Conservation (phyloP, 2,797 vertebrate genomes). For the Eleutherodactylus coqui region DNA sequence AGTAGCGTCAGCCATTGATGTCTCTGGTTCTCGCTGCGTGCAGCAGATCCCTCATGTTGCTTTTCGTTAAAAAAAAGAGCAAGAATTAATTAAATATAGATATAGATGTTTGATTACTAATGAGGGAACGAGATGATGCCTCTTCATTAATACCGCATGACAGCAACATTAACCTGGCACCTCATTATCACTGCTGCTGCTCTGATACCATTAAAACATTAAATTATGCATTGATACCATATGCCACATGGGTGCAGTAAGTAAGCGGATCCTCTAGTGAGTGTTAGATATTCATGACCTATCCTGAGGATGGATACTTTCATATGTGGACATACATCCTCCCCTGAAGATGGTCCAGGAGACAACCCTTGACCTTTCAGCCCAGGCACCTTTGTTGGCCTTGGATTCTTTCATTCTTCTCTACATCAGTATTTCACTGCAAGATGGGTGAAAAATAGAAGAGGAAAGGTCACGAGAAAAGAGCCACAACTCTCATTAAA, state of each 20-base stretch:
- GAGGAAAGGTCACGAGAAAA: slow-evolving; percentile 33
- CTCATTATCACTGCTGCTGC: slow-evolving; percentile 13
- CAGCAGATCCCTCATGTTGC: background rate
- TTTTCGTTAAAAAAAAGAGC: background rate
- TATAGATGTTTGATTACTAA: slow-evolving; percentile 20
- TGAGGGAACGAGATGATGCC: background rate
- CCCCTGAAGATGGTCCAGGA: slow-evolving; percentile 63
- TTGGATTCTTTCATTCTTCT: slow-evolving; percentile 76
- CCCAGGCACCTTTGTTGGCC: slow-evolving; percentile 69
- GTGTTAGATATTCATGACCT: too few relatives aligned
- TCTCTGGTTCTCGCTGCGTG: background rate
- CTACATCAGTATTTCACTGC: slow-evolving; percentile 68
- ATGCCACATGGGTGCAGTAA: too few relatives aligned
- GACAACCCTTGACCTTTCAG: slow-evolving; percentile 70
- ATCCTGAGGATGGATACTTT: too few relatives aligned
- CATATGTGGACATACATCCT: too few relatives aligned
- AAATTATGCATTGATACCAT: background rate
- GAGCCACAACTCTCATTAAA: slow-evolving; percentile 22
- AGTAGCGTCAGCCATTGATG: background rate
- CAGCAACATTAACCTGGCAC: slow-evolving; percentile 1
- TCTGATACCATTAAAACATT: background rate
- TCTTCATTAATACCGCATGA: slow-evolving; percentile 6
- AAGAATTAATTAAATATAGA: background rate
- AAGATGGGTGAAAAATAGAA: slow-evolving; percentile 64
- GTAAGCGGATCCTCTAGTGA: background rate